A percentile compares a stretch with the other conserved stretches of the same genome.
Evolutionary conservation across 2,113 vertebrate genomes (phyloP).

Genomic region (Oncorhynchus nerka): DNA sequence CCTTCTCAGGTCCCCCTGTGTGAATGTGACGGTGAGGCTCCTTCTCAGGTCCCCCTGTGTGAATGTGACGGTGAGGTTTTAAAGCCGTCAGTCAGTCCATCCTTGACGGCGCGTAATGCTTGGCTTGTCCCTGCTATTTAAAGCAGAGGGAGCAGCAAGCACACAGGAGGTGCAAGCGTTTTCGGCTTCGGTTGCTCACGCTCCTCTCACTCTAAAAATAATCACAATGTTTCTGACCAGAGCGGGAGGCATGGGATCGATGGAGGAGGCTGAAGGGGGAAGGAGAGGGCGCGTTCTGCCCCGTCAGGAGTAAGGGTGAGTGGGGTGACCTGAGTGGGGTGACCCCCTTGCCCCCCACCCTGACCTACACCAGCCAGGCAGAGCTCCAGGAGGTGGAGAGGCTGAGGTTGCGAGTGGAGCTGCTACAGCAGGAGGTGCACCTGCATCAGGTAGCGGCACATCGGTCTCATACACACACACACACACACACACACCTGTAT

Average conservation of each 20-base stretch:
- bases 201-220: slow-evolving; percentile 44
- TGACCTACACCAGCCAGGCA: slow-evolving; percentile 75
- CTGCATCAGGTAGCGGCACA: slow-evolving; percentile 79
- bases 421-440: slow-evolving; percentile 80
- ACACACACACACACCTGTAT: not conserved
- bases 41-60: slow-evolving; percentile 14
- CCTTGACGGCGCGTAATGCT: not conserved
- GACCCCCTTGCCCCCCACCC: slow-evolving; percentile 52
- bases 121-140: slow-evolving; percentile 55
- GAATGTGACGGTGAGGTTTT: slow-evolving; percentile 46
- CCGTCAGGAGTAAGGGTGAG: slow-evolving; percentile 16
- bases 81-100: slow-evolving; percentile 18
- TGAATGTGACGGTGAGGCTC: too few species aligned
- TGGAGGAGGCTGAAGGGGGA: slow-evolving; percentile 55
- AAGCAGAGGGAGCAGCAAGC: slow-evolving; percentile 50
- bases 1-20: too few species aligned
- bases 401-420: slow-evolving; percentile 74
- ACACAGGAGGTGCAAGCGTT: slow-evolving; percentile 38
- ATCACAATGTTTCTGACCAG: slow-evolving; percentile 58
- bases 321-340: slow-evolving; percentile 14
- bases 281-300: slow-evolving; percentile 29
- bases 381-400: slow-evolving; percentile 80
- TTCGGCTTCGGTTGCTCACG: slow-evolving; percentile 52
- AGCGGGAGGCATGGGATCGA: slow-evolving; percentile 65
- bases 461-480: not conserved